Percentiles rank a stretch among this genome's conserved stretches.
These are phyloP conservation scores for Prunella fulvescens DNA, from an alignment of 2,113 vertebrate genomes.

Conservation along the genomic window DNA sequence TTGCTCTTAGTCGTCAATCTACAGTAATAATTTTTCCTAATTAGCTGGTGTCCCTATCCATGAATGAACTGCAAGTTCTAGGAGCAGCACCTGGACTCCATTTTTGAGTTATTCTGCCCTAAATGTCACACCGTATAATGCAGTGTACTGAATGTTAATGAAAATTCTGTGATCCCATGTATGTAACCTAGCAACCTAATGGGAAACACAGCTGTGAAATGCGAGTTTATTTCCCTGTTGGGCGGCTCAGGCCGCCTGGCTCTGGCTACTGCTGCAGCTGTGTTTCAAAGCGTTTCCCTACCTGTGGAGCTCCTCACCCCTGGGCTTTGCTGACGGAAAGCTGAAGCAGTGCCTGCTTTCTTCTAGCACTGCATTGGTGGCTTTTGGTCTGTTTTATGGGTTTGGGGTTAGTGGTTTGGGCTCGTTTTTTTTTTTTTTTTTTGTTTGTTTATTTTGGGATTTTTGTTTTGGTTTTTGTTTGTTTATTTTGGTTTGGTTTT, in stretches of 20 bases:
- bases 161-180: neutral
- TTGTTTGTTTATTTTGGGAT: too few species aligned
- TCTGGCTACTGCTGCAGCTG: too few species aligned
- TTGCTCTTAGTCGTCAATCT: neutral
- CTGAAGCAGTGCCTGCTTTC: neutral
- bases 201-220: neutral
- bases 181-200: fast-evolving
- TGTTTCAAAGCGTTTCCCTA: fast-evolving
- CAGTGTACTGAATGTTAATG: neutral
- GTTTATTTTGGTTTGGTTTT: neutral
- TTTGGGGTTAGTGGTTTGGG: too few species aligned
- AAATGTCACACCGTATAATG: fast-evolving
- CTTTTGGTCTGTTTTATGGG: neutral
- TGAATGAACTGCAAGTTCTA: neutral
- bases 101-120: neutral
- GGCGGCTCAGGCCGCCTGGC: neutral
- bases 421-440: neutral
- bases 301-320: fast-evolving
- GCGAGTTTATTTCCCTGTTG: too few species aligned
- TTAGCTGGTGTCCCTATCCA: too few species aligned
- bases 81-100: too few species aligned
- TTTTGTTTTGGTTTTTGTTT: neutral
- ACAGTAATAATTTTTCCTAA: neutral
- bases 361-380: neutral
- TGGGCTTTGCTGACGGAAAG: fast-evolving